phyloP scores from a whole-genome alignment of 2,888 invertebrate species.

The Prosopocoilus inquinatus region DNA sequence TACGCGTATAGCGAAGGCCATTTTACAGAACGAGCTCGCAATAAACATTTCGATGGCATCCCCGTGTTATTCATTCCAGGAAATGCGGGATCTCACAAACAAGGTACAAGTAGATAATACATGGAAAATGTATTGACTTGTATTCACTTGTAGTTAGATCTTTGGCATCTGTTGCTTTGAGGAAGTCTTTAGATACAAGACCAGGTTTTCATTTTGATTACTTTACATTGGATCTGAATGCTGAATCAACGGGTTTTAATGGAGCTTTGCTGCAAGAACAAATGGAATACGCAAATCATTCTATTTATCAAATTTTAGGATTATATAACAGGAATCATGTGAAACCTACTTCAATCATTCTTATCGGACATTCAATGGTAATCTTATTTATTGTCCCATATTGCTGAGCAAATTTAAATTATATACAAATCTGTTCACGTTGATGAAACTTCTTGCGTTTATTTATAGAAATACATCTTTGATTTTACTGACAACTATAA shows the following conservation, averaged over 20 bases:
- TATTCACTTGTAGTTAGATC: slow-evolving; percentile 69
- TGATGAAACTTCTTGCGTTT: no score
- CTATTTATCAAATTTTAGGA: slow-evolving; percentile 69
- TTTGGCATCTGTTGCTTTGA: slow-evolving; percentile 85
- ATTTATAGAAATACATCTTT: neutral
- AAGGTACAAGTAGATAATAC: slow-evolving; percentile 55
- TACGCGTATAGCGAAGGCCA: slow-evolving; percentile 90
- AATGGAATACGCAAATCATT: slow-evolving; percentile 67
- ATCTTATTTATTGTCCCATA: neutral
- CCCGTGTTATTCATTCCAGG: slow-evolving; percentile 95
- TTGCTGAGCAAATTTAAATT: neutral
- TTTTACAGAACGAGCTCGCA: slow-evolving; percentile 65
- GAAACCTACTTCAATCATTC: slow-evolving; percentile 62
- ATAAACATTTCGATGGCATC: slow-evolving; percentile 79
- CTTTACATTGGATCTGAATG: slow-evolving; percentile 87
- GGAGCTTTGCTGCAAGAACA: slow-evolving; percentile 80
- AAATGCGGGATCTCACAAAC: slow-evolving; percentile 90
- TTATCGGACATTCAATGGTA: slow-evolving; percentile 96
- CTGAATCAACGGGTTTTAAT: slow-evolving; percentile 84
- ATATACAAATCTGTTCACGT: no score
- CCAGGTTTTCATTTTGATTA: slow-evolving; percentile 83
- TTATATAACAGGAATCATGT: slow-evolving; percentile 58
- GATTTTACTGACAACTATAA: no score
- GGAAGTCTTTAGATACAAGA: slow-evolving; percentile 72
- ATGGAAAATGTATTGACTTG: neutral